These are phyloP conservation scores for Epinephelus lanceolatus DNA, from an alignment of 2,113 vertebrate species.

Conservation along the genomic window DNA sequence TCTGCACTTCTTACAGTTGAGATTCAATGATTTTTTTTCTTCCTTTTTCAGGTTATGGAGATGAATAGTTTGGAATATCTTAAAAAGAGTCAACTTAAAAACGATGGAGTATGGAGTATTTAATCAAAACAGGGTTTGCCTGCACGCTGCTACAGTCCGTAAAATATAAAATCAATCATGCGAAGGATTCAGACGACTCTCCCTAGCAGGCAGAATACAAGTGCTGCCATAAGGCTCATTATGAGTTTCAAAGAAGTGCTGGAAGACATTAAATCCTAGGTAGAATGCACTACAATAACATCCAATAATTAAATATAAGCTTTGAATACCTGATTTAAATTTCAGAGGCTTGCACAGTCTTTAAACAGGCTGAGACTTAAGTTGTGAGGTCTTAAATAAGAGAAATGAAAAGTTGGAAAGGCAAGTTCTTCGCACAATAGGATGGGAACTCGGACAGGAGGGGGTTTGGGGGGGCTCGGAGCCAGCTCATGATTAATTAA, in stretches of 20 bases:
- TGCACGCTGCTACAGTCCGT: conserved; percentile 25
- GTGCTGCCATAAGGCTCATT: conserved; percentile 29
- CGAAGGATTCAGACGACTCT: conserved; percentile 27
- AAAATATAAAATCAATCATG: conserved; percentile 41
- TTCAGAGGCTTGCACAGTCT: not conserved
- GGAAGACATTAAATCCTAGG: conserved; percentile 6
- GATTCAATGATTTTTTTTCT: not conserved
- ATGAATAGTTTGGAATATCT: conserved; percentile 51
- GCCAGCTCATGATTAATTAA: conserved; percentile 72
- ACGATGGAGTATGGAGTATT: conserved; percentile 45
- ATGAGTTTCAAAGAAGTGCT: conserved; percentile 42
- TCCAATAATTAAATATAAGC: conserved; percentile 39
- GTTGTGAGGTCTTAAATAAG: conserved; percentile 13
- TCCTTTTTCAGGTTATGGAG: conserved; percentile 37
- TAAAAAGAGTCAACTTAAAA: conserved; percentile 31
- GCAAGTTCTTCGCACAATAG: conserved; percentile 24
- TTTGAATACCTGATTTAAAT: conserved; percentile 34
- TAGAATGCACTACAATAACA: conserved; percentile 37
- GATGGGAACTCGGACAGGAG: not conserved
- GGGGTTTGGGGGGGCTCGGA: not conserved
- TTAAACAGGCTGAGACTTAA: conserved; percentile 24
- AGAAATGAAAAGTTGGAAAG: conserved; percentile 42
- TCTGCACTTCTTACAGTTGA: conserved; percentile 36
- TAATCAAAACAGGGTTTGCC: conserved; percentile 61
- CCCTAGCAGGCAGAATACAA: conserved; percentile 11